phyloP scores from a whole-genome alignment of 2,113 vertebrate species.

The Gopherus evgoodei region DNA sequence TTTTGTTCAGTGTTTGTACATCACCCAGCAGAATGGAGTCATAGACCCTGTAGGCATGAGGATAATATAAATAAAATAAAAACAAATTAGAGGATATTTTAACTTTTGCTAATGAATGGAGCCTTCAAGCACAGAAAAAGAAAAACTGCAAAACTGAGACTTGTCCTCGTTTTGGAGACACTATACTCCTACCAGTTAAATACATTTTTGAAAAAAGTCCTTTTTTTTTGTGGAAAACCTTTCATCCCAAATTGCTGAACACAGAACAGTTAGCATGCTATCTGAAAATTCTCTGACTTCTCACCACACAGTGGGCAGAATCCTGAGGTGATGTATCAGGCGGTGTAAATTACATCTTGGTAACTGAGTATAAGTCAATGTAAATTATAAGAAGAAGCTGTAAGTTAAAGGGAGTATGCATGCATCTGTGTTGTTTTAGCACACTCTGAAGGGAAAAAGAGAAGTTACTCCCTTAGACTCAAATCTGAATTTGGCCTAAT shows the following conservation, averaged over 20 bases:
- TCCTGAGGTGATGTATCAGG: not conserved
- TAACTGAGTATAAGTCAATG: not conserved
- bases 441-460: not conserved
- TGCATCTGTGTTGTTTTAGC: not conserved
- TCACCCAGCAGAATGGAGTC: not conserved
- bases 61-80: not conserved
- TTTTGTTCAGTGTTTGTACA: not conserved
- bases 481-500: not conserved
- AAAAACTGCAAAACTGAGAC: not conserved
- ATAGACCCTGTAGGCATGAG: not conserved
- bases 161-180: not conserved
- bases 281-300: constrained; percentile 15
- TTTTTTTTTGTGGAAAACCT: not conserved
- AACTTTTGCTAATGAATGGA: not conserved
- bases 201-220: constrained; percentile 37
- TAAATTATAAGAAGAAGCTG: not conserved
- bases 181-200: constrained; percentile 11
- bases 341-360: constrained; percentile 29
- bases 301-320: not conserved
- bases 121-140: not conserved
- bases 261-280: not conserved
- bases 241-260: not conserved
- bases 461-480: constrained; percentile 21
- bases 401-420: not conserved
- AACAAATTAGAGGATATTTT: not conserved